A percentile compares a stretch with the other conserved stretches of the same genome.
These are phyloP conservation scores for Caradrina clavipalpis DNA, from an alignment of 2,888 invertebrate genomes.

Conservation along the genomic window DNA sequence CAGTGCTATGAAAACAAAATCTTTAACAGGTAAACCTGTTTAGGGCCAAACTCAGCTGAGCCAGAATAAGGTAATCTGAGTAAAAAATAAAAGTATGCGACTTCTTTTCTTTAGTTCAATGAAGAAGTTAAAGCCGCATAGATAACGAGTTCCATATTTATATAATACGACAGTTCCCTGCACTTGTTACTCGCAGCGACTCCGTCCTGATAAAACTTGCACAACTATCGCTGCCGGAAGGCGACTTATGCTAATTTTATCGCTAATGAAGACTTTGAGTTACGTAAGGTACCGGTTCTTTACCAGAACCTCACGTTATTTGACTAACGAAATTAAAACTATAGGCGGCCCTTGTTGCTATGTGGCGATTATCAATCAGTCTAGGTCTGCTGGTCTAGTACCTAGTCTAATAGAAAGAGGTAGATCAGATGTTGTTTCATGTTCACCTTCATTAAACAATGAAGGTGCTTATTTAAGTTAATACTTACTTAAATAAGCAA, in stretches of 20 bases:
- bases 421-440: too few relatives aligned
- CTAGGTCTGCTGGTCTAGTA: neutral
- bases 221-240: constrained; percentile 62
- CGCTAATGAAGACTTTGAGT: constrained; percentile 64
- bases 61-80: neutral
- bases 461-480: too few relatives aligned
- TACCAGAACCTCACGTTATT: constrained; percentile 29
- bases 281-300: constrained; percentile 51
- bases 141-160: constrained; percentile 23
- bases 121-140: constrained; percentile 16
- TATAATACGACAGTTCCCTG: constrained; percentile 12
- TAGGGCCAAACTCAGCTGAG: neutral
- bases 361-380: constrained; percentile 6
- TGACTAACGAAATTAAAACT: constrained; percentile 16
- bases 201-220: constrained; percentile 62
- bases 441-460: too few relatives aligned
- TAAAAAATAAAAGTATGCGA: neutral
- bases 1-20: neutral
- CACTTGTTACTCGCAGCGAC: constrained; percentile 34
- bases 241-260: constrained; percentile 67
- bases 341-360: neutral
- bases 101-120: constrained; percentile 17
- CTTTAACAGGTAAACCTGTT: neutral
- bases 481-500: too few relatives aligned
- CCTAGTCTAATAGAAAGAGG: too few relatives aligned